A percentile compares a stretch with the other conserved stretches of the same genome.
These are phyloP conservation scores for Platerodrilus igneus DNA, from an alignment of 2,888 invertebrate species.

Conservation along the genomic window DNA sequence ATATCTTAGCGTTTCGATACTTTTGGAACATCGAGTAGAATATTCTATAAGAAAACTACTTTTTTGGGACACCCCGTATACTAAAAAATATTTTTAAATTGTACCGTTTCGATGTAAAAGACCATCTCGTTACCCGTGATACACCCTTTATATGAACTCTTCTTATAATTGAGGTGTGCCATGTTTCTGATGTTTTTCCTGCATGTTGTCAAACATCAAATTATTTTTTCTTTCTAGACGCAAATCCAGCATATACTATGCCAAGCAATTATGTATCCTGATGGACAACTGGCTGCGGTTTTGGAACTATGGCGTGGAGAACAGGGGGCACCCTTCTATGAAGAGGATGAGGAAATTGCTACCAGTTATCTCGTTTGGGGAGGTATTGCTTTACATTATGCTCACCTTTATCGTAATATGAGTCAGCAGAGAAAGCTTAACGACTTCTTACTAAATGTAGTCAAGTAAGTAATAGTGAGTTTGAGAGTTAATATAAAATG, in stretches of 20 bases:
- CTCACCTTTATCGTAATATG: conserved; percentile 64
- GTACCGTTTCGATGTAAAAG: no score
- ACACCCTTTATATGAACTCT: no score
- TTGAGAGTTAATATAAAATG: no score
- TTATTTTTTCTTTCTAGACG: conserved; percentile 36
- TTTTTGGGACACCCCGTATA: no score
- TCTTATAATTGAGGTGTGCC: no score
- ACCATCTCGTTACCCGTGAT: no score
- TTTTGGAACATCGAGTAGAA: no score
- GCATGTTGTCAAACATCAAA: no score
- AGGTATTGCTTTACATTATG: conserved; percentile 64
- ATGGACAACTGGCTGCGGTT: conserved; percentile 61
- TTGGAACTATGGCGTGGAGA: conserved; percentile 63
- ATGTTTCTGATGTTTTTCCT: no score
- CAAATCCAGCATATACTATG: conserved; percentile 51
- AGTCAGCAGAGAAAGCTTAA: conserved; percentile 67
- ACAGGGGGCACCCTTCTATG: conserved; percentile 53
- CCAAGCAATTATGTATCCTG: conserved; percentile 61
- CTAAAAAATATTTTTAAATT: no score
- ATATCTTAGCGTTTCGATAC: no score
- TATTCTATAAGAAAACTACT: no score
- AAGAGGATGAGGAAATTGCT: conserved; percentile 65
- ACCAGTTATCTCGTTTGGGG: conserved; percentile 66
- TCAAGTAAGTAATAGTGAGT: conserved; percentile 62
- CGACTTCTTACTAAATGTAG: conserved; percentile 73